A percentile compares a stretch with the other conserved stretches of the same genome.
phyloP scores from a whole-genome alignment of 2,888 invertebrate genomes.

The Thereva unica region DNA sequence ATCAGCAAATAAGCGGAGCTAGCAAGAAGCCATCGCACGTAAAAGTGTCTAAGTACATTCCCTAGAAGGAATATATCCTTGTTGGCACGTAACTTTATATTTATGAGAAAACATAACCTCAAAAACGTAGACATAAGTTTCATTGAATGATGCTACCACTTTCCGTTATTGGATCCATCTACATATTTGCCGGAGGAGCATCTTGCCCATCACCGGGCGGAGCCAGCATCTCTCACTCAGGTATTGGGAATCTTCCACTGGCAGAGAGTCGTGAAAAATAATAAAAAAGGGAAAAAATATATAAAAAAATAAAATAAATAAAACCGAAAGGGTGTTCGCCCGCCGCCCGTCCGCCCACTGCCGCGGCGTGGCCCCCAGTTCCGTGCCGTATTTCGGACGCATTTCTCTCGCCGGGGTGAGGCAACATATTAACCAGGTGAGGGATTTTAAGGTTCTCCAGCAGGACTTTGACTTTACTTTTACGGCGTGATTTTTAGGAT shows the following conservation, averaged over 20 bases:
- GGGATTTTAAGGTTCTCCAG: background rate
- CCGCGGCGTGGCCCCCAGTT: no score
- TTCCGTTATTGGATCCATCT: conserved; percentile 47
- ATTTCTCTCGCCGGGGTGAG: no score
- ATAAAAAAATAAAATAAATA: conserved; percentile 29
- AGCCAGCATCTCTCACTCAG: conserved; percentile 17
- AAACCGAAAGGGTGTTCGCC: conserved; percentile 12
- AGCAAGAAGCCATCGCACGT: conserved; percentile 4
- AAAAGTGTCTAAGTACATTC: conserved; percentile 18
- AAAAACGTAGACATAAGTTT: conserved; percentile 46
- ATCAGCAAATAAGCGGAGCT: background rate
- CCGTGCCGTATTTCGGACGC: no score
- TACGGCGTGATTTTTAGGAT: conserved; percentile 46
- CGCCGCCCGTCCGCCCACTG: background rate
- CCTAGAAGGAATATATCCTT: conserved; percentile 43
- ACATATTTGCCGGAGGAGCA: conserved; percentile 42
- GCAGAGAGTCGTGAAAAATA: conserved; percentile 20
- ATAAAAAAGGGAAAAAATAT: conserved; percentile 26
- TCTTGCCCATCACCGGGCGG: conserved; percentile 24
- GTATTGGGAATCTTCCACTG: conserved; percentile 31
- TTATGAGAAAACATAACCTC: conserved; percentile 46
- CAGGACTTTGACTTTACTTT: conserved; percentile 42
- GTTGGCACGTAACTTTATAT: conserved; percentile 46
- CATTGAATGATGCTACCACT: conserved; percentile 47
- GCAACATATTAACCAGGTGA: no score